A percentile compares a stretch with the other conserved stretches of the same genome.
These are phyloP conservation scores for Harmothoe impar DNA, from an alignment of 2,888 invertebrate species.

Conservation along the genomic window DNA sequence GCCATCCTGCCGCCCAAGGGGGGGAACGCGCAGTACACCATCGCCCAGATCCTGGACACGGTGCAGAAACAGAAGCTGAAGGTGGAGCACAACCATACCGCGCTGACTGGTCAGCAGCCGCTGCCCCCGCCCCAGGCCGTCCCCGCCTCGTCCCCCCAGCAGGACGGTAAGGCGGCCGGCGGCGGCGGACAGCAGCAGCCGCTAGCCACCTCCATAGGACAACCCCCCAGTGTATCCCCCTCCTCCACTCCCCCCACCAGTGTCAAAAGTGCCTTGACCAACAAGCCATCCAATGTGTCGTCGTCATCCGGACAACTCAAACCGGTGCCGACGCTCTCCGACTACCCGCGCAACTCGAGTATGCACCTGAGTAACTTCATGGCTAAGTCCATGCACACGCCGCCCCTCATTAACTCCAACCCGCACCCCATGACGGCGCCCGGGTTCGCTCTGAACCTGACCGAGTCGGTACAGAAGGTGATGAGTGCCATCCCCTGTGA, in stretches of 20 bases:
- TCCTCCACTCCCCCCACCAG: not conserved
- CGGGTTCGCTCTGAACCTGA: constrained; percentile 69
- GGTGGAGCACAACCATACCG: constrained; percentile 36
- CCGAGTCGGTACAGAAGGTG: constrained; percentile 70
- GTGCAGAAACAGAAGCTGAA: constrained; percentile 45
- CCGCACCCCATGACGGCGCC: constrained; percentile 71
- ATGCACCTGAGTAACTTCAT: constrained; percentile 66
- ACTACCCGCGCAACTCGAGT: constrained; percentile 54
- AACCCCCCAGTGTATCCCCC: not conserved
- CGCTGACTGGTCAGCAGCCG: constrained; percentile 55
- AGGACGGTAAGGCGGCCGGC: not conserved
- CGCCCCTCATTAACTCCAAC: constrained; percentile 61
- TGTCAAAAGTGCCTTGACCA: constrained; percentile 56
- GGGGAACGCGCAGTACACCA: constrained; percentile 35
- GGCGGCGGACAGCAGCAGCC: constrained; percentile 56
- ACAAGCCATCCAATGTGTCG: not conserved
- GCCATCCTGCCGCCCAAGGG: constrained; percentile 22
- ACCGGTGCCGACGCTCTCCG: not conserved
- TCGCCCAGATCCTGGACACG: constrained; percentile 63
- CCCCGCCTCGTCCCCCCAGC: not conserved
- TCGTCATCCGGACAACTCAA: too few relatives aligned
- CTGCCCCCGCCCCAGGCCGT: constrained; percentile 41
- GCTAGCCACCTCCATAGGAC: constrained; percentile 55
- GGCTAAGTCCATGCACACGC: constrained; percentile 67
- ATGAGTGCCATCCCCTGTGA: constrained; percentile 68